Evolutionary conservation across 2,113 vertebrate species (phyloP).

Genomic region (Speoplatyrhinus poulsoni): DNA sequence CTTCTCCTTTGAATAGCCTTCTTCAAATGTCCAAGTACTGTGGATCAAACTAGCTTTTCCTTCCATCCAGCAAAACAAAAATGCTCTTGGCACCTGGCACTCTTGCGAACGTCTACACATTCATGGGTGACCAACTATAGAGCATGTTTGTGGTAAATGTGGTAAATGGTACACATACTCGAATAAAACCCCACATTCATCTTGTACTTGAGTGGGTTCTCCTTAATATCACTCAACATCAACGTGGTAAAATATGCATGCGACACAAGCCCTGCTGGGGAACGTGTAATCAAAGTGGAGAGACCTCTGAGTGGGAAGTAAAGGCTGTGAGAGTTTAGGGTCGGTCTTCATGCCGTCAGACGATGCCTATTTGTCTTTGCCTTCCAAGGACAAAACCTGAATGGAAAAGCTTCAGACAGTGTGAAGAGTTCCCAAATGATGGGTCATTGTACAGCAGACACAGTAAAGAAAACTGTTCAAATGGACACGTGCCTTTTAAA

Average conservation of each 20-base stretch:
- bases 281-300: conserved; percentile 48
- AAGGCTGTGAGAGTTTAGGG: conserved; percentile 14
- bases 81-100: not conserved
- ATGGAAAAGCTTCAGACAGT: too few species aligned
- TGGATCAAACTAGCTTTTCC: not conserved
- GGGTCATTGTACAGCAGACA: too few species aligned
- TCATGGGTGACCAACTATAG: not conserved
- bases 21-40: not conserved
- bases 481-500: too few species aligned
- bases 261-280: conserved; percentile 5
- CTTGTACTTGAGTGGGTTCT: conserved; percentile 1
- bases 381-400: not conserved
- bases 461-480: too few species aligned
- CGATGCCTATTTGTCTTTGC: not conserved
- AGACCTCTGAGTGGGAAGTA: conserved; percentile 27
- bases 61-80: not conserved
- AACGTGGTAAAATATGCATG: conserved; percentile 57
- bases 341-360: not conserved
- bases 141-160: not conserved
- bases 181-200: conserved; percentile 1
- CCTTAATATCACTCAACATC: conserved; percentile 36
- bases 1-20: not conserved
- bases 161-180: too few species aligned
- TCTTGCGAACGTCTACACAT: too few species aligned
- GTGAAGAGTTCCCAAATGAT: too few species aligned